Evolutionary conservation across 1,140 invertebrate species (phyloP).

Genomic region (Macrobrachium rosenbergii): DNA sequence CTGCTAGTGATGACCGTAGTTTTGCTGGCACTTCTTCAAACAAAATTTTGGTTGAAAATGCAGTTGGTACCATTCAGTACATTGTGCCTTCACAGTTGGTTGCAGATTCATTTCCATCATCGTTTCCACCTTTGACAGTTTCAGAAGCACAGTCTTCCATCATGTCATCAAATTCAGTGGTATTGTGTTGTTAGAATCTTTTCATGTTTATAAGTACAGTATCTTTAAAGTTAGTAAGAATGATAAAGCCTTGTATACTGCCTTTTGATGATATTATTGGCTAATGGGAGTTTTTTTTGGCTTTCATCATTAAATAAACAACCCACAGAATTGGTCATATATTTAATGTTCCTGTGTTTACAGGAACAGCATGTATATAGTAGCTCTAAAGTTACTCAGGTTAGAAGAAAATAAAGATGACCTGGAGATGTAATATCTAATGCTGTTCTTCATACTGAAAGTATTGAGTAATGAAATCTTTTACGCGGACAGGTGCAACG

Average conservation of each 20-base stretch:
- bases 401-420: background rate
- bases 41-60: constrained; percentile 28
- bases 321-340: too few relatives aligned
- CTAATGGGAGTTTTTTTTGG: too few relatives aligned
- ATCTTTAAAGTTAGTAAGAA: background rate
- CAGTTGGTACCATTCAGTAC: constrained; percentile 43
- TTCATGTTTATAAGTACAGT: constrained; percentile 17
- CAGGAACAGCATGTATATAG: too few relatives aligned
- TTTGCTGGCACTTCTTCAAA: background rate
- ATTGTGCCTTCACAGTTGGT: constrained; percentile 44
- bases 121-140: constrained; percentile 30
- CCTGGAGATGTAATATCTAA: background rate
- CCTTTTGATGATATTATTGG: too few relatives aligned
- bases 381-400: too few relatives aligned
- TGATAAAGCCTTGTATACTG: too few relatives aligned
- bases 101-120: constrained; percentile 36
- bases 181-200: background rate
- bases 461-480: background rate
- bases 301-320: too few relatives aligned
- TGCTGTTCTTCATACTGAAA: background rate
- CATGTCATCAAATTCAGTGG: constrained; percentile 9
- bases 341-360: too few relatives aligned
- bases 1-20: constrained; percentile 20
- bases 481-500: constrained; percentile 26
- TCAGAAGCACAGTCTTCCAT: constrained; percentile 27